Percentiles rank a stretch among this genome's conserved stretches.
phyloP scores from a whole-genome alignment of 2,888 invertebrate genomes.

The Tipula confusa region DNA sequence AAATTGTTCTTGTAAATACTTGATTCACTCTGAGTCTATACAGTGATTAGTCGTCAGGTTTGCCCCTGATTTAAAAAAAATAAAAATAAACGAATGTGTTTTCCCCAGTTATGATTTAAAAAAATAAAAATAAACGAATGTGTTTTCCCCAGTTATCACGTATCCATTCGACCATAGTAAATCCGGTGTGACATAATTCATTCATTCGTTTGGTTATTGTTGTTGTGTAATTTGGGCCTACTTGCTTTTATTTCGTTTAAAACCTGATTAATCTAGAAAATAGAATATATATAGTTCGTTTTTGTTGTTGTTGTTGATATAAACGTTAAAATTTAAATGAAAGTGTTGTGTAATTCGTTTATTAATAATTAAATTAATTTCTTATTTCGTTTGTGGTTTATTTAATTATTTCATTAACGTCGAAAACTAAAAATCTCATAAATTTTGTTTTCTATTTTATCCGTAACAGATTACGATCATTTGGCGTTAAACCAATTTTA shows the following conservation, averaged over 20 bases:
- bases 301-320: not conserved
- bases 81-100: too few relatives aligned
- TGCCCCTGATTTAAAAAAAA: too few relatives aligned
- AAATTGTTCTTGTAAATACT: too few relatives aligned
- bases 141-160: not conserved
- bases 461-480: slow-evolving; percentile 72
- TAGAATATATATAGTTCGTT: too few relatives aligned
- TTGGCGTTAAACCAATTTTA: slow-evolving; percentile 97
- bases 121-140: too few relatives aligned
- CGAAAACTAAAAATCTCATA: not conserved
- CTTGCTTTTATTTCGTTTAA: not conserved
- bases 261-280: not conserved
- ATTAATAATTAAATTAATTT: slow-evolving; percentile 28
- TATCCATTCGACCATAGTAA: not conserved
- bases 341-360: not conserved
- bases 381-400: not conserved
- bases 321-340: not conserved
- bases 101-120: too few relatives aligned
- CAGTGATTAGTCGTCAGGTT: too few relatives aligned
- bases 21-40: too few relatives aligned
- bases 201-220: not conserved
- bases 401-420: not conserved
- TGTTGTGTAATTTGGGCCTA: not conserved
- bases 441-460: slow-evolving; percentile 35
- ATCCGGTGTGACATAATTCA: slow-evolving; percentile 16